phyloP scores from a whole-genome alignment of 64 coral and sea anemone genomes.

The Actinia equina region DNA sequence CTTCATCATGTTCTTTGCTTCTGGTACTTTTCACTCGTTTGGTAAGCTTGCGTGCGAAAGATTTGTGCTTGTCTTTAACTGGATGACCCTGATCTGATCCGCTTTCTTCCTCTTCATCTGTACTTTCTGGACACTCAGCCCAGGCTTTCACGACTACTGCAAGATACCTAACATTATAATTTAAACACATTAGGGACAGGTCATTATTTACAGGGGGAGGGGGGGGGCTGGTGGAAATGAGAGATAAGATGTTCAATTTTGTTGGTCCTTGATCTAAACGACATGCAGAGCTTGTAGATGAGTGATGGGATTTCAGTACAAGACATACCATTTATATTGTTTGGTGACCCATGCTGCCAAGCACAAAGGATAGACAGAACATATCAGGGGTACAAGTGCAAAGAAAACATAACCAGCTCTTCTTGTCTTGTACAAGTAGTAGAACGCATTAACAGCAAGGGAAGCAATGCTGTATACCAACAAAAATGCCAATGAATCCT shows the following conservation, averaged over 20 bases:
- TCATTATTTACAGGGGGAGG: too few species aligned
- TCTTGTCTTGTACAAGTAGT: constrained; percentile 78
- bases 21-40: constrained; percentile 31
- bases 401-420: constrained; percentile 57
- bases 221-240: too few species aligned
- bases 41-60: constrained; percentile 4
- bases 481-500: constrained; percentile 70
- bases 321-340: constrained; percentile 86
- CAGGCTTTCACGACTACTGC: constrained; percentile 91
- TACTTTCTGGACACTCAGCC: constrained; percentile 86
- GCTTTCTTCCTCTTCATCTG: constrained; percentile 74
- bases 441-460: constrained; percentile 77
- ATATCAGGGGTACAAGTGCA: constrained; percentile 60
- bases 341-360: constrained; percentile 90
- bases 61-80: constrained; percentile 19
- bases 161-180: constrained; percentile 45
- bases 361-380: constrained; percentile 77
- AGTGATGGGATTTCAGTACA: neutral
- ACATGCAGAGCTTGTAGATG: neutral
- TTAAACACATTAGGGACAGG: neutral
- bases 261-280: too few species aligned
- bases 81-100: constrained; percentile 23
- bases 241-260: too few species aligned
- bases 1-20: constrained; percentile 1
- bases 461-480: constrained; percentile 72